Evolutionary conservation across 2,113 vertebrate genomes (phyloP), one percentile per base, ranked within the genome.

Genomic region (Bufo bufo): DNA sequence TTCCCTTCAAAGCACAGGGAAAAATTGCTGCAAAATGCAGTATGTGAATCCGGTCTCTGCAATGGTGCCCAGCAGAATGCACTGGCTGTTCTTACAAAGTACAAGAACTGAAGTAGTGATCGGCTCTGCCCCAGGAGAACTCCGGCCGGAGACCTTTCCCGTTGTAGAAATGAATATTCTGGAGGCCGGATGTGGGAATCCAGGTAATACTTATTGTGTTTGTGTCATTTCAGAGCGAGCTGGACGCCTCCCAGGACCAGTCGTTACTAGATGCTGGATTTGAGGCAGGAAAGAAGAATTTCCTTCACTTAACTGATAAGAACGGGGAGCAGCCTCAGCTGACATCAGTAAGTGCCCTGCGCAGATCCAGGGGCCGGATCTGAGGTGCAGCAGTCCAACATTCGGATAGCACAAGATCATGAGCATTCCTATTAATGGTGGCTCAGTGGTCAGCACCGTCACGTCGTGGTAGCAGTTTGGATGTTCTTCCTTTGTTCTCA

Each of bases 281-380:
- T 94, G 97, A 99, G 91, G 92, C 97, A 72, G 97, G 97, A 81
- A 99, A 99, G 91, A 98, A 95, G 93, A 99, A 99, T 92, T 99
- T 98, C 82, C 94, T 99, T 66, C 97, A 97, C 87, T 94, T 99
- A 77, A 97, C 95, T 43, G 98, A 99, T 93, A 99, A 96, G 95
- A 97, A 98, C 90, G 98, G 98, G 90, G 97, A 98, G 91, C 98
- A 99, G 93, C 98, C 98, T 86, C 98, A 96, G 58, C 90, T 96
- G 87, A 91, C 93, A 83, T 95, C 96, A n/a, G 98, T 99, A 92
- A 96, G 95, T 93, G 23, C 63, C 33, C 17, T 20, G 16, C 1
- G 6, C 2, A 66, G 8, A 66, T 9, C 17, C 59, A 5, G 59
- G 59, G 17, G 59, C 8, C 3, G 56, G 56, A 10, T 13, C 0